Evolutionary conservation across 2,113 vertebrate species (phyloP).

Genomic region (Ictalurus punctatus): DNA sequence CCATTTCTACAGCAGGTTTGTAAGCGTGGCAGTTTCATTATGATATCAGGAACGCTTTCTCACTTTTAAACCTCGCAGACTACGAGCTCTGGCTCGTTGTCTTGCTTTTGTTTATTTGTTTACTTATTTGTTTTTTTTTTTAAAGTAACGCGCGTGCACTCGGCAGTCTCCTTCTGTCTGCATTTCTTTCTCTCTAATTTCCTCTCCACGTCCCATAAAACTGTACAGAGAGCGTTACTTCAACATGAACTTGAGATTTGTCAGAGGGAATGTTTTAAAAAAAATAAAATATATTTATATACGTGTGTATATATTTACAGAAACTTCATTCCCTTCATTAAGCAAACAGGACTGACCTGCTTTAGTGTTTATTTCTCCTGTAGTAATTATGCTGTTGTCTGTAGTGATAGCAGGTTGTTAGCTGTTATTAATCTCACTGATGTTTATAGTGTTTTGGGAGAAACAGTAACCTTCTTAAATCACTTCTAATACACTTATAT

Average conservation of each 20-base stretch:
- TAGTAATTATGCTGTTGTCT: background rate
- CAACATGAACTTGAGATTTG: too few relatives aligned
- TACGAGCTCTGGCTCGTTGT: background rate
- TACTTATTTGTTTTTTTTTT: background rate
- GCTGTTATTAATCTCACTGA: background rate
- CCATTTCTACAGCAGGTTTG: background rate
- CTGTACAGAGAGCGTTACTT: too few relatives aligned
- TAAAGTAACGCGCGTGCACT: background rate
- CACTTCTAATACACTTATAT: background rate
- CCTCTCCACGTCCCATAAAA: background rate
- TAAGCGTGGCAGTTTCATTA: background rate
- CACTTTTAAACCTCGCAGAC: background rate
- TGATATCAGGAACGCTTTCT: too few relatives aligned
- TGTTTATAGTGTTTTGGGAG: background rate
- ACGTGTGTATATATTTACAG: too few relatives aligned
- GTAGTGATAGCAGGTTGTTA: too few relatives aligned
- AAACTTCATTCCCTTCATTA: too few relatives aligned
- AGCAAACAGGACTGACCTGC: too few relatives aligned
- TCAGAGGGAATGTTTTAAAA: too few relatives aligned
- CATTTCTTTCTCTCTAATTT: background rate
- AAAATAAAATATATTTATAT: too few relatives aligned
- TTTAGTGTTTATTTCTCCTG: too few relatives aligned
- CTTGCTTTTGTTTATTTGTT: background rate
- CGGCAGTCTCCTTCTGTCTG: background rate
- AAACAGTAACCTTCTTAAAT: background rate